Evolutionary conservation across 2,888 invertebrate genomes (phyloP).

Genomic region (Pyrrhosoma nymphula): DNA sequence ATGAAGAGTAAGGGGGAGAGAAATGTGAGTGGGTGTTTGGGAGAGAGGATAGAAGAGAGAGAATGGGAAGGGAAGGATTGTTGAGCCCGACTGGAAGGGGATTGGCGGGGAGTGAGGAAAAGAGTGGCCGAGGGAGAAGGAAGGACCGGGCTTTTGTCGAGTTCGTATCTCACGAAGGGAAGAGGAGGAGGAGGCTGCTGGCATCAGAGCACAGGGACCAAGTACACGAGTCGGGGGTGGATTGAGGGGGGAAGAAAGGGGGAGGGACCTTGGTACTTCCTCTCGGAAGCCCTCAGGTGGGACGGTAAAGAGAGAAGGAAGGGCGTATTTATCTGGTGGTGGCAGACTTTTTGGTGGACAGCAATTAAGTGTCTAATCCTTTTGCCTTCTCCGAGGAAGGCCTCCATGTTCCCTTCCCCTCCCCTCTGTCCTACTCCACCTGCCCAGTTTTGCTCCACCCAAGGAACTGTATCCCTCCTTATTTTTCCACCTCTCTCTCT

Average conservation of each 20-base stretch:
- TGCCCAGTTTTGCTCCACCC: not conserved
- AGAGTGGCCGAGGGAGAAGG: not conserved
- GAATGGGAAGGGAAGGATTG: not conserved
- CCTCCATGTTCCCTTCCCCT: not conserved
- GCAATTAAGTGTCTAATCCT: constrained; percentile 63
- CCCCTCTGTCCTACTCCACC: not conserved
- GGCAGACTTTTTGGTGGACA: constrained; percentile 51
- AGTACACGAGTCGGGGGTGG: not conserved
- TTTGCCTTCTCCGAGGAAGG: not conserved
- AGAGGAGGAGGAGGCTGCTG: constrained; percentile 14
- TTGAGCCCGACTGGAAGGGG: constrained; percentile 44
- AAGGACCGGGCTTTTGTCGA: constrained; percentile 41
- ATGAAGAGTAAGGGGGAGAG: not conserved
- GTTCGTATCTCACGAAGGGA: constrained; percentile 56
- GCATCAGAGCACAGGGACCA: not conserved
- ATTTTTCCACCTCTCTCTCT: not conserved
- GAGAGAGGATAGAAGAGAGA: not conserved
- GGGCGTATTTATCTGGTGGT: constrained; percentile 57
- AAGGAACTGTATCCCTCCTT: not conserved
- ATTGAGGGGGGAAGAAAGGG: not conserved
- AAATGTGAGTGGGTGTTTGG: constrained; percentile 33
- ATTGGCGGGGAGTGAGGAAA: constrained; percentile 7
- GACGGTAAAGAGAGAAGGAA: not conserved
- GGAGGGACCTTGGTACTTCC: not conserved
- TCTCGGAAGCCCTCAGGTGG: constrained; percentile 29